A percentile compares a stretch with the other conserved stretches of the same genome.
phyloP scores from a whole-genome alignment of 2,113 vertebrate species.

The Misgurnus mizolepis region DNA sequence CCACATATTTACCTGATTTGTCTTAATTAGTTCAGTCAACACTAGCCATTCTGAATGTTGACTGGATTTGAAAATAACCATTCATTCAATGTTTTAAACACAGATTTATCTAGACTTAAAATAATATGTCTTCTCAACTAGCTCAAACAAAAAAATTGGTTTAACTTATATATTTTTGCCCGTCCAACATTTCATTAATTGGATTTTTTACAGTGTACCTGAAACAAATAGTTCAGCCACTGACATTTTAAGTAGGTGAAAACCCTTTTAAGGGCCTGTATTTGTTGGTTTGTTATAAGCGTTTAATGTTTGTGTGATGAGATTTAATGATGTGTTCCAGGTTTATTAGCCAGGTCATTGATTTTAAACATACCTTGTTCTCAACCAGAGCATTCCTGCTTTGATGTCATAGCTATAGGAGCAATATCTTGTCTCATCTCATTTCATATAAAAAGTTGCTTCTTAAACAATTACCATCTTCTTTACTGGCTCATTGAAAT shows the following conservation, averaged over 20 bases:
- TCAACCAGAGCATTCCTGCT: neutral
- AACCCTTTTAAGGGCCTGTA: neutral
- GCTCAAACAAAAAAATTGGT: too few species aligned
- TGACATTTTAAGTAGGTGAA: neutral
- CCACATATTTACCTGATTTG: too few species aligned
- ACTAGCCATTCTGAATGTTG: too few species aligned
- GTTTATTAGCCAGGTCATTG: slow-evolving; percentile 10
- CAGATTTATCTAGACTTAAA: too few species aligned
- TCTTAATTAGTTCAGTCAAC: too few species aligned
- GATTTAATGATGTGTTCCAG: slow-evolving; percentile 5
- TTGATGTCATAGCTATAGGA: neutral
- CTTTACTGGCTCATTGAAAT: neutral
- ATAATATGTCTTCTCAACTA: too few species aligned
- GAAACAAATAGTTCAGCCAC: neutral
- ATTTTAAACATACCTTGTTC: neutral
- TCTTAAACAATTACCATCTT: neutral
- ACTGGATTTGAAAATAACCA: too few species aligned
- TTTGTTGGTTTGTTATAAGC: neutral
- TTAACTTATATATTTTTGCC: too few species aligned
- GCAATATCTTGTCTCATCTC: too few species aligned
- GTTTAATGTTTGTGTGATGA: neutral
- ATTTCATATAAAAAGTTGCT: neutral
- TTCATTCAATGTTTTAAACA: too few species aligned
- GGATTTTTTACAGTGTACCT: too few species aligned
- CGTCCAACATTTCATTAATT: too few species aligned